Base-by-base conservation (phyloP, 2,888 invertebrate species). In the Polyploca ridens region DNA sequence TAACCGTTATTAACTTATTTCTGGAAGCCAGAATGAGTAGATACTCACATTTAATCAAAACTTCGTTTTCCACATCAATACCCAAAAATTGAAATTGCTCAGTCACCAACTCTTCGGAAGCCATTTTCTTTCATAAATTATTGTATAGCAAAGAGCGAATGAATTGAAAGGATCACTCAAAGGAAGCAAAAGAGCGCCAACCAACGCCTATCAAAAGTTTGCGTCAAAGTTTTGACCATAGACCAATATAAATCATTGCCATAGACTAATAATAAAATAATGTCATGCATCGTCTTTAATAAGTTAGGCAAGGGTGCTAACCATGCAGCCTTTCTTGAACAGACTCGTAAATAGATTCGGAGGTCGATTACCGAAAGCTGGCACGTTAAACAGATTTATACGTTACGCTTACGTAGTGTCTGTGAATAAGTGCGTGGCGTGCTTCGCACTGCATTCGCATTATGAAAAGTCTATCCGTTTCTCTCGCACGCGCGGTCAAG, bases 31-130 rank as follows among this genome's bases (percentile, higher is more conserved):
- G 13, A 58, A 63, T 65, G 6, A 35, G 16, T 3, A 63, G 16
- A 64, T 87, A 94, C 94, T 93, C 78, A 94, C 94, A 96, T 95
- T 95, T 96, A 63, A 86, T 86, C 70, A 96, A 79, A 62, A 96
- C 93, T 76, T 94, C 92, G 67, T 89, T 91, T 62, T 86, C 85
- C 66, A 95, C 91, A 77, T 95, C 95, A 71, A 95, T 93, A 70
- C 96, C 96, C 75, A 96, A 91, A 87, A 95, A 95, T 82, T 95
- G 94, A 89, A 95, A 96, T 87, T 96, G 95, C 89, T 95, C 94
- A 84, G 94, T 94, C 91, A 95, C 91, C 90, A 91, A 92, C 82
- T 94, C 92, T 74, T 90, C 92, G 90, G 92, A 89, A 88, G 94
- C 94, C 94, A 94, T 94, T 93, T 94, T 94, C 90, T 90, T 77